Percentiles rank a stretch among this genome's conserved stretches.
Evolutionary conservation across 2,888 invertebrate genomes (phyloP).

Genomic region (Agriopis leucophaearia): DNA sequence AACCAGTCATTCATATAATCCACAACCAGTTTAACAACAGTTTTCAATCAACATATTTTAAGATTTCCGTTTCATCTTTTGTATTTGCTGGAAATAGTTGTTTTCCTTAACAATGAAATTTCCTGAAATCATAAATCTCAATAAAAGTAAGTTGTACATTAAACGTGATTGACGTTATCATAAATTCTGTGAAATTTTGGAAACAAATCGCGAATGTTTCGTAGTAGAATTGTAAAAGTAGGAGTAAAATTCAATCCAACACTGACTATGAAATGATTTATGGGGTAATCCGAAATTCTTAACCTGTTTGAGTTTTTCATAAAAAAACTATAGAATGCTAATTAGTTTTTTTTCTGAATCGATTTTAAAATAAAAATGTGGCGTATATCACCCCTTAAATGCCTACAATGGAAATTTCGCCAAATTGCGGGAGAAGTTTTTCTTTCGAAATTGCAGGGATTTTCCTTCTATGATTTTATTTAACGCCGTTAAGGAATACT

Average conservation of each 20-base stretch:
- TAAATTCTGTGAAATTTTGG: conserved; percentile 28
- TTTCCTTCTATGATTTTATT: neutral
- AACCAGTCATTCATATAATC: neutral
- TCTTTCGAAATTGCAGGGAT: neutral
- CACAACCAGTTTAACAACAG: conserved; percentile 3
- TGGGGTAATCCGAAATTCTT: neutral
- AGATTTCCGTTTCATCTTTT: conserved; percentile 30
- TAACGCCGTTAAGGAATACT: too few species aligned
- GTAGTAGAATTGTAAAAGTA: conserved; percentile 27
- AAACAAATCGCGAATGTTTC: conserved; percentile 22
- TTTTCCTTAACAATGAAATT: conserved; percentile 38
- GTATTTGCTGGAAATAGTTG: conserved; percentile 38
- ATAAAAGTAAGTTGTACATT: conserved; percentile 21
- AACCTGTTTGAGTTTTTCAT: neutral
- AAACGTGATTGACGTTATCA: conserved; percentile 29
- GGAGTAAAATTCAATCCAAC: conserved; percentile 24
- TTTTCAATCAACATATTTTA: conserved; percentile 25
- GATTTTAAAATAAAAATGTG: neutral
- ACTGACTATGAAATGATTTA: neutral
- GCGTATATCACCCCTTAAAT: neutral
- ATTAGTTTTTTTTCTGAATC: neutral
- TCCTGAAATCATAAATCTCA: conserved; percentile 32
- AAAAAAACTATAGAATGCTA: neutral
- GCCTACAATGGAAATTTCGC: neutral
- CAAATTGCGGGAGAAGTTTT: neutral